These are phyloP conservation scores for Pantherophis alleghaniensis DNA, from an alignment of 2,797 vertebrate species.

Conservation along the genomic window DNA sequence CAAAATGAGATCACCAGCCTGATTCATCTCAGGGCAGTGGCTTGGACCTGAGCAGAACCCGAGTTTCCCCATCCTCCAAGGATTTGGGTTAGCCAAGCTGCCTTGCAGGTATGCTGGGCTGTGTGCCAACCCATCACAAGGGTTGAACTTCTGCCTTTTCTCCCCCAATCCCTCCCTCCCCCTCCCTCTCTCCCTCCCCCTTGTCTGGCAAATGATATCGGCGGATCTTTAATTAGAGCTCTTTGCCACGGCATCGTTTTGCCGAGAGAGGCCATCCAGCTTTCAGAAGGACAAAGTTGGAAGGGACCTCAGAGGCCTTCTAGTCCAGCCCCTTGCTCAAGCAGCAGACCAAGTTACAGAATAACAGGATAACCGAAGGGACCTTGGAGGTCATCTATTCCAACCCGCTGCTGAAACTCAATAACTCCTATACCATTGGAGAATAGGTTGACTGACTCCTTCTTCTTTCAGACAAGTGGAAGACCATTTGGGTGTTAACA, in stretches of 20 bases:
- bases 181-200: too few relatives aligned
- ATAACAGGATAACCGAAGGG: not conserved
- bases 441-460: not conserved
- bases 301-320: not conserved
- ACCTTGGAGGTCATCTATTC: not conserved
- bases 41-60: not conserved
- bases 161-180: too few relatives aligned
- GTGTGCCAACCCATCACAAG: slow-evolving; percentile 4
- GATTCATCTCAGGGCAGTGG: slow-evolving; percentile 13
- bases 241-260: not conserved
- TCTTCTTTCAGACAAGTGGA: not conserved
- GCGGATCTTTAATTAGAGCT: not conserved
- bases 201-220: not conserved
- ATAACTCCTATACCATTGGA: not conserved
- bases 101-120: slow-evolving; percentile 23
- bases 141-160: not conserved
- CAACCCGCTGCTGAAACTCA: too few relatives aligned
- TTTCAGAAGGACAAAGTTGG: not conserved
- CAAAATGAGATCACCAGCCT: not conserved
- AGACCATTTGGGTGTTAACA: not conserved
- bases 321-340: too few relatives aligned
- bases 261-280: not conserved
- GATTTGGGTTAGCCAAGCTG: slow-evolving; percentile 12
- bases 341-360: too few relatives aligned
- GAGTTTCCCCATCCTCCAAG: not conserved